A percentile compares a stretch with the other conserved stretches of the same genome.
Conservation (phyloP, 2,113 vertebrate genomes). For the Engraulis encrasicolus region DNA sequence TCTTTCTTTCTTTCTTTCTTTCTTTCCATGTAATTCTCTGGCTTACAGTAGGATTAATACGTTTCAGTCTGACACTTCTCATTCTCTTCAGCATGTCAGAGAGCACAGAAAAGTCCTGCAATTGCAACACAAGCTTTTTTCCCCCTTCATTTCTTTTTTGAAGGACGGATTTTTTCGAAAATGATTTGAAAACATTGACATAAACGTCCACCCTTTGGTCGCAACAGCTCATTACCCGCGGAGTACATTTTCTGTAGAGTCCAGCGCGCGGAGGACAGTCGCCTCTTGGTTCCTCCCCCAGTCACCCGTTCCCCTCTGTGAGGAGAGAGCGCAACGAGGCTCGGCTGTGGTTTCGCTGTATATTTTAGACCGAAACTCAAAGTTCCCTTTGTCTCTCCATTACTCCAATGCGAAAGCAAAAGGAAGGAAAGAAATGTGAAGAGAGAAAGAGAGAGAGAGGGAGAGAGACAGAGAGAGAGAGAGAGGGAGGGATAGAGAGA, state of each 20-base stretch:
- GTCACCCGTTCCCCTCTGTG: neutral
- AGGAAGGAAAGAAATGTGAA: constrained; percentile 44
- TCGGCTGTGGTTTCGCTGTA: constrained; percentile 51
- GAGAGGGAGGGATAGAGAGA: too few relatives aligned
- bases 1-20: neutral
- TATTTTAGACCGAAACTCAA: constrained; percentile 62
- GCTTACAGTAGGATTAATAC: neutral
- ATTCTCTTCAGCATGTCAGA: neutral
- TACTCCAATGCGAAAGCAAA: constrained; percentile 56
- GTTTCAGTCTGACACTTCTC: neutral
- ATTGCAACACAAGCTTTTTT: neutral
- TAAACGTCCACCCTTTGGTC: neutral
- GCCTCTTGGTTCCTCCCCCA: neutral
- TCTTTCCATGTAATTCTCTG: neutral
- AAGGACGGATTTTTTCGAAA: neutral
- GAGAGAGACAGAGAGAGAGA: too few relatives aligned
- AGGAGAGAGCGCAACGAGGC: constrained; percentile 29
- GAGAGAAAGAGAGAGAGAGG: too few relatives aligned
- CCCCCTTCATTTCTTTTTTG: too few relatives aligned
- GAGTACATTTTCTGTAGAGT: constrained; percentile 13
- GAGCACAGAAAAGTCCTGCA: neutral
- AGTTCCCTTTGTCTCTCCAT: constrained; percentile 69
- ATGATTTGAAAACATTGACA: constrained; percentile 6
- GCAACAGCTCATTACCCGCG: neutral
- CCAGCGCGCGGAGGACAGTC: neutral